phyloP scores from a whole-genome alignment of 2,888 invertebrate species.

The Drosophila fulvimacula region DNA sequence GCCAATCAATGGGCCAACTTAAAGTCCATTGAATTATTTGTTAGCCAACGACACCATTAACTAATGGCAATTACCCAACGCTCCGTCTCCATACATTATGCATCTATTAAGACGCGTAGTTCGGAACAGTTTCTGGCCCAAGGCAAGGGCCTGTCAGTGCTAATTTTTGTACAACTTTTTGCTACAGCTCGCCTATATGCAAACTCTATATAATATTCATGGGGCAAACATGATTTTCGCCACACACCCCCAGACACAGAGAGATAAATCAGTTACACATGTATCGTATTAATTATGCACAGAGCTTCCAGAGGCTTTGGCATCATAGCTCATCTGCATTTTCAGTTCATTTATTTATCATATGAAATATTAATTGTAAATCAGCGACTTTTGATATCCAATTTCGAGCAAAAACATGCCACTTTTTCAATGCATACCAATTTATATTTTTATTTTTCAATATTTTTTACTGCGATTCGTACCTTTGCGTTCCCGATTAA shows the following conservation, averaged over 20 bases:
- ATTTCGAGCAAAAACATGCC: neutral
- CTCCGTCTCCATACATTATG: neutral
- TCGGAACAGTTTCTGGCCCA: neutral
- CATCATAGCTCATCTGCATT: constrained; percentile 8
- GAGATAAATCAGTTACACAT: constrained; percentile 4
- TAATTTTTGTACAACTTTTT: constrained; percentile 13
- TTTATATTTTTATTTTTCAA: neutral
- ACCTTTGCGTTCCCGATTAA: neutral
- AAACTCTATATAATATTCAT: constrained; percentile 11
- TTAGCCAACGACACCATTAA: constrained; percentile 14
- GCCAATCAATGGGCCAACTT: constrained; percentile 25
- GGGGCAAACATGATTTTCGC: neutral
- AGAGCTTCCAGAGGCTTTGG: constrained; percentile 1
- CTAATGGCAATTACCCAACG: constrained; percentile 3
- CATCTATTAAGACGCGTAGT: neutral
- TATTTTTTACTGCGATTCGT: neutral
- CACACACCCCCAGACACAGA: neutral
- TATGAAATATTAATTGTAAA: neutral
- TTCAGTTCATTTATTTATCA: constrained; percentile 1
- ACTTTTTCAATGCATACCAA: neutral
- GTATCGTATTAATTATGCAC: constrained; percentile 18
- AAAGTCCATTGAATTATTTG: constrained; percentile 33
- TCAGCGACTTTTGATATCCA: constrained; percentile 1
- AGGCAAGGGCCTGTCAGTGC: constrained; percentile 34
- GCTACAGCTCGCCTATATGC: neutral